These are phyloP conservation scores for Merluccius polli DNA, from an alignment of 2,797 vertebrate genomes.

Conservation along the genomic window DNA sequence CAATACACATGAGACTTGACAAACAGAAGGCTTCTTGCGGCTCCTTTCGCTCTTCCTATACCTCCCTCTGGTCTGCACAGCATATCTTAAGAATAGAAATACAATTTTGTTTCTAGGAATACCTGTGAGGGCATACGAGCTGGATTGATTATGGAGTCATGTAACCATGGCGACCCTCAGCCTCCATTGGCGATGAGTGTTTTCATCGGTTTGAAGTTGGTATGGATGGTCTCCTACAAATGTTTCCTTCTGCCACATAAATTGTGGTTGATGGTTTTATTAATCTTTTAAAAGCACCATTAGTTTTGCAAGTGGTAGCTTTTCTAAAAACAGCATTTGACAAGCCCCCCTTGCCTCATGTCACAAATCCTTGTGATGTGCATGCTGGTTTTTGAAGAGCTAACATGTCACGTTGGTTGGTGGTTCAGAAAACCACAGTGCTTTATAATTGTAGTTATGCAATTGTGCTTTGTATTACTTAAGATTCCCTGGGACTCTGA, in stretches of 20 bases:
- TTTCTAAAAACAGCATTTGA: not conserved
- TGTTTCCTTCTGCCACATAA: not conserved
- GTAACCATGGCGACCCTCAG: constrained; percentile 52
- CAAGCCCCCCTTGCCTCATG: not conserved
- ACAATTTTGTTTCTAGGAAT: constrained; percentile 56
- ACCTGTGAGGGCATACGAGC: constrained; percentile 39
- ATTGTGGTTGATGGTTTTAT: not conserved
- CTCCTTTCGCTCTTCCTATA: not conserved
- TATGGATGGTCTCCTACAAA: not conserved
- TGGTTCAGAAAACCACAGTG: not conserved
- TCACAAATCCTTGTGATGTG: not conserved
- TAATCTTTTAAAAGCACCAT: not conserved
- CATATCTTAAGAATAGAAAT: constrained; percentile 56
- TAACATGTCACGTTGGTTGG: not conserved
- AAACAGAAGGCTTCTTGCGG: not conserved
- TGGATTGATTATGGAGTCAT: constrained; percentile 41
- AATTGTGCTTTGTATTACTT: not conserved
- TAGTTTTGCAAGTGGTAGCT: not conserved
- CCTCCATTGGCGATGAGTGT: constrained; percentile 15
- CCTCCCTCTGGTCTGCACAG: constrained; percentile 31
- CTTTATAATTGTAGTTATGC: not conserved
- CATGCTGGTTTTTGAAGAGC: not conserved
- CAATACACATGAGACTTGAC: not conserved
- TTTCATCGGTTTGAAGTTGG: not conserved
- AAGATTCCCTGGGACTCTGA: not conserved